Conservation (phyloP, 2,113 vertebrate species). For the Leptocoma aspasia region DNA sequence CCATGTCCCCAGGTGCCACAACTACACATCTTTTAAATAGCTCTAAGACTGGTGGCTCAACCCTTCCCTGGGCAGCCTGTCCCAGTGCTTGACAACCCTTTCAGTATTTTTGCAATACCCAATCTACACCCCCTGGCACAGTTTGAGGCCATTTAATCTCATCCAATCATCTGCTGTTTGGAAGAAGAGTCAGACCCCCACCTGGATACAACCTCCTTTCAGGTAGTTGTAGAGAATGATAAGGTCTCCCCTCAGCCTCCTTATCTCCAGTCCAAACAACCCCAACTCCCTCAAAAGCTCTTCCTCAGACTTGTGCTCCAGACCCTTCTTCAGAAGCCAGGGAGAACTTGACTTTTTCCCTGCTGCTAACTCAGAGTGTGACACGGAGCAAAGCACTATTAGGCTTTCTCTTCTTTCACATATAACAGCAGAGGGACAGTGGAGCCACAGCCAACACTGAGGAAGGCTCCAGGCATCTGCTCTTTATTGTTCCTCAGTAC, state of each 20-base stretch:
- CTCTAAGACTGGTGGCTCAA: neutral
- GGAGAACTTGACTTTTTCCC: neutral
- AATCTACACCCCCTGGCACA: neutral
- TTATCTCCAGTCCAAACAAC: neutral
- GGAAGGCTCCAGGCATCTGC: too few relatives aligned
- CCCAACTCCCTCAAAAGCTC: neutral
- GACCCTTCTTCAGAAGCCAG: neutral
- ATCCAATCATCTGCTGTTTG: accelerated
- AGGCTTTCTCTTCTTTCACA: neutral
- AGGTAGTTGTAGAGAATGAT: neutral
- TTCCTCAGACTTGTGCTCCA: neutral
- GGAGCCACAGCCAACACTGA: too few relatives aligned
- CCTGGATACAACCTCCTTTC: neutral
- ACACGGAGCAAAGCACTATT: accelerated
- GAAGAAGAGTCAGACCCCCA: neutral
- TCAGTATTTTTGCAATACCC: neutral
- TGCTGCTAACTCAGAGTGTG: neutral
- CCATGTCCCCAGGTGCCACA: too few relatives aligned
- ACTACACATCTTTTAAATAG: neutral
- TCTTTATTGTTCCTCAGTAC: too few relatives aligned
- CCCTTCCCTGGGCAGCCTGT: neutral
- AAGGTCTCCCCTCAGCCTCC: neutral
- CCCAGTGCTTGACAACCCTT: neutral
- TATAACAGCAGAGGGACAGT: too few relatives aligned
- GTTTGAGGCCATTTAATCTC: neutral